Conservation (phyloP, 1,140 invertebrate species). For the Ruditapes philippinarum region DNA sequence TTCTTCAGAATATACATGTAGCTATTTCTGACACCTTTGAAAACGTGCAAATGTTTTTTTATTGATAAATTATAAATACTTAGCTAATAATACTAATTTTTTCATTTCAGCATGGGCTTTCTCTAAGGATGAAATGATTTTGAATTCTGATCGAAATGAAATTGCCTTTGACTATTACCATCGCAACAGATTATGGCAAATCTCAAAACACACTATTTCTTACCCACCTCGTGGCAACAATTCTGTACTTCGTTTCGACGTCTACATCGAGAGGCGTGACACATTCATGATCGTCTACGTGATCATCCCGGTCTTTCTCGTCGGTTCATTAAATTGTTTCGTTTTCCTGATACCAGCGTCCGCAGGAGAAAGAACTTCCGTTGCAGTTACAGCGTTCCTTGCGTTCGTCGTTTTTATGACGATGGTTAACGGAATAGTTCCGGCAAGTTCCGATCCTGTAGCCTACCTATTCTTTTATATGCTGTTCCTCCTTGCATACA, state of each 20-base stretch:
- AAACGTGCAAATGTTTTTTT: too few relatives aligned
- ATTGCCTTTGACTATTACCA: slow-evolving; percentile 8
- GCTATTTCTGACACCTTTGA: too few relatives aligned
- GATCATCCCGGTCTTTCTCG: slow-evolving; percentile 88
- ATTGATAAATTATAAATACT: too few relatives aligned
- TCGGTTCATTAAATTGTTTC: slow-evolving; percentile 88
- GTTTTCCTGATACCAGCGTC: slow-evolving; percentile 89
- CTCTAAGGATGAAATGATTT: background rate
- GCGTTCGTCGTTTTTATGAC: slow-evolving; percentile 89
- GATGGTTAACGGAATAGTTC: slow-evolving; percentile 88
- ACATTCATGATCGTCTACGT: slow-evolving; percentile 88
- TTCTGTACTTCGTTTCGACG: background rate
- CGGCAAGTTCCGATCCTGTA: slow-evolving; percentile 88
- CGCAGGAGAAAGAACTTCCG: slow-evolving; percentile 88
- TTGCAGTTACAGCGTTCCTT: slow-evolving; percentile 88
- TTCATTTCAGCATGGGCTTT: background rate
- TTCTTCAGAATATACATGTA: too few relatives aligned
- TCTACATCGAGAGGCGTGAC: background rate
- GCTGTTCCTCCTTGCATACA: background rate
- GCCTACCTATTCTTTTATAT: slow-evolving; percentile 79
- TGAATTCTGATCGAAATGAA: background rate
- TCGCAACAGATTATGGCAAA: background rate
- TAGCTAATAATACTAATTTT: too few relatives aligned
- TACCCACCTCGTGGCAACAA: background rate
- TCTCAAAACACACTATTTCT: background rate